Conservation (phyloP, 2,797 vertebrate species). For the Coranthus polyacanthus region DNA sequence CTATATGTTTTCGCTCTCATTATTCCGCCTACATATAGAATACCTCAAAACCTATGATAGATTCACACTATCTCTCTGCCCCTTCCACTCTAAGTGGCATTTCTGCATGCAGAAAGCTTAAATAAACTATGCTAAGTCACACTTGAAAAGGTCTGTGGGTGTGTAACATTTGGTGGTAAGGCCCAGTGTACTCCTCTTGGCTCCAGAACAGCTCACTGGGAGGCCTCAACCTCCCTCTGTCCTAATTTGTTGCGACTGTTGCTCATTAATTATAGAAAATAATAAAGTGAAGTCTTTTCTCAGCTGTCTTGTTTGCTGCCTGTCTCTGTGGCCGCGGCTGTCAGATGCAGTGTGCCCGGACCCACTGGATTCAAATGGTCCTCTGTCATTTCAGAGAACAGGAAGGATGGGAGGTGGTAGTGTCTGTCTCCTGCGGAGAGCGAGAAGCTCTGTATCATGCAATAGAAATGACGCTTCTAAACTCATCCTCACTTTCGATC, state of each 20-base stretch:
- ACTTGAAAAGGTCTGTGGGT: constrained; percentile 81
- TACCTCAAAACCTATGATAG: constrained; percentile 50
- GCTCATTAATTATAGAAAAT: constrained; percentile 88
- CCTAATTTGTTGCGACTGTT: constrained; percentile 81
- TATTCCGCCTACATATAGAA: constrained; percentile 75
- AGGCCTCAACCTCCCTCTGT: constrained; percentile 76
- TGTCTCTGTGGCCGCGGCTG: constrained; percentile 71
- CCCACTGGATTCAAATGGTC: constrained; percentile 56
- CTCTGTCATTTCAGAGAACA: constrained; percentile 47
- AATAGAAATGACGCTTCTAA: constrained; percentile 40
- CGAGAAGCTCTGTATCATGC: constrained; percentile 40
- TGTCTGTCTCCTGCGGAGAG: constrained; percentile 36
- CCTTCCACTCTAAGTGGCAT: constrained; percentile 71
- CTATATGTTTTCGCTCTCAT: constrained; percentile 69
- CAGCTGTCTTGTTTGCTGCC: constrained; percentile 82
- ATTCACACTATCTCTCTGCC: constrained; percentile 51
- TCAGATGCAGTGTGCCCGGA: constrained; percentile 63
- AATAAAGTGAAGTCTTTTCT: constrained; percentile 86
- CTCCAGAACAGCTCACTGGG: constrained; percentile 64
- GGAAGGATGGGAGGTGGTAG: constrained; percentile 19
- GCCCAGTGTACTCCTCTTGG: constrained; percentile 58
- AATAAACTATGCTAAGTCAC: constrained; percentile 80
- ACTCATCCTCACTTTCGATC: constrained; percentile 32
- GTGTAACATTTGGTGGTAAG: constrained; percentile 72
- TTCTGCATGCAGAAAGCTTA: constrained; percentile 70